phyloP scores from a whole-genome alignment of 2,888 invertebrate genomes.

The Drosophila maculinotata region DNA sequence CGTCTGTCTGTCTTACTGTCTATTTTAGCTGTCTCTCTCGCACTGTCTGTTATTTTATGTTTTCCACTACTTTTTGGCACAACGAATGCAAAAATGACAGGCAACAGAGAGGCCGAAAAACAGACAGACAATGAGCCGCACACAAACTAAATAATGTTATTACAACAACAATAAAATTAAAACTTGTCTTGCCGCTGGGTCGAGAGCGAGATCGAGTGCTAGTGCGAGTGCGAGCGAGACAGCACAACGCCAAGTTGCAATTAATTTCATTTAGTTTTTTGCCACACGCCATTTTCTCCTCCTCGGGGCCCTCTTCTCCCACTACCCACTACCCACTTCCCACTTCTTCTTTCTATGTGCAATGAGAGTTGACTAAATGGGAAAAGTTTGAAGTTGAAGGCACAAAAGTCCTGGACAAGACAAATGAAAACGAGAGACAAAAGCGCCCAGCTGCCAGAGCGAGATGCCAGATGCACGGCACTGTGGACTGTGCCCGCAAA shows the following conservation, averaged over 20 bases:
- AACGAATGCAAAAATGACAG: conserved; percentile 74
- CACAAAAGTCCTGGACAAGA: conserved; percentile 74
- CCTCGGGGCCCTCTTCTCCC: conserved; percentile 4
- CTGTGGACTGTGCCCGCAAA: conserved; percentile 9
- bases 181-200: conserved; percentile 47
- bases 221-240: conserved; percentile 44
- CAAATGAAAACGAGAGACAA: conserved; percentile 63
- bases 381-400: conserved; percentile 78
- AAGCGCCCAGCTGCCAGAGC: conserved; percentile 26
- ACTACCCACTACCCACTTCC: no score
- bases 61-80: conserved; percentile 57
- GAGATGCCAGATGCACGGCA: conserved; percentile 20
- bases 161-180: conserved; percentile 77
- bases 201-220: conserved; percentile 19
- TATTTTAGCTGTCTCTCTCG: conserved; percentile 17
- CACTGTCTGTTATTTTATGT: conserved; percentile 63
- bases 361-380: conserved; percentile 71
- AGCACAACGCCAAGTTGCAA: conserved; percentile 67
- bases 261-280: conserved; percentile 80
- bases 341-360: conserved; percentile 31
- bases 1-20: not conserved
- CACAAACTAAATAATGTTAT: conserved; percentile 75
- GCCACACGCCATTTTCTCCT: conserved; percentile 66
- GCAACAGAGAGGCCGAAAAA: conserved; percentile 42
- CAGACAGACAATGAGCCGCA: conserved; percentile 45